Evolutionary conservation across 2,113 vertebrate species (phyloP).

Genomic region (Aplodontia rufa): DNA sequence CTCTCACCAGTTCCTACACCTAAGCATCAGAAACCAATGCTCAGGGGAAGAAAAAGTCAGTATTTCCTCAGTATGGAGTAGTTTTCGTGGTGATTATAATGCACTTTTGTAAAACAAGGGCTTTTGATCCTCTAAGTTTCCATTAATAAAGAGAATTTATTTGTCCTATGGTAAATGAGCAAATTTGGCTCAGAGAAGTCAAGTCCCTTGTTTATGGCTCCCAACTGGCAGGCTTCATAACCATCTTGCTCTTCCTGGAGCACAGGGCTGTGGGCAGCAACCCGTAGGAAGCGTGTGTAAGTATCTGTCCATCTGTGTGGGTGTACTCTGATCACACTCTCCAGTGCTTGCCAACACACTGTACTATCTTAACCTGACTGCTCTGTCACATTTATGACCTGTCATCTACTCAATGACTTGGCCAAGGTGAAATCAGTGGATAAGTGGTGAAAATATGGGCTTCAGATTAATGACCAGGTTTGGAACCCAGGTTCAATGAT

Average conservation of each 20-base stretch:
- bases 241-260: neutral
- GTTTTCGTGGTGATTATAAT: neutral
- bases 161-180: neutral
- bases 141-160: neutral
- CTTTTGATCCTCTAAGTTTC: neutral
- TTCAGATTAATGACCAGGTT: neutral
- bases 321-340: neutral
- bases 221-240: neutral
- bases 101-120: neutral
- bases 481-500: neutral
- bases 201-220: neutral
- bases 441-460: no score
- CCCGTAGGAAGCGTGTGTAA: neutral
- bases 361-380: neutral
- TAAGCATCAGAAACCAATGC: neutral
- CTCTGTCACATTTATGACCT: neutral
- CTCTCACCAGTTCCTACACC: neutral
- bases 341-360: neutral
- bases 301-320: neutral
- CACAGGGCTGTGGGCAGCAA: rapidly evolving
- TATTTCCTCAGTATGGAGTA: neutral
- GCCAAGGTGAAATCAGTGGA: neutral
- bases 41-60: no score
- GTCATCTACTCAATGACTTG: neutral
- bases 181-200: neutral